These are phyloP conservation scores for Bolinopsis microptera DNA, from an alignment of 37 sponge, comb jelly and placozoan genomes.

Conservation along the genomic window DNA sequence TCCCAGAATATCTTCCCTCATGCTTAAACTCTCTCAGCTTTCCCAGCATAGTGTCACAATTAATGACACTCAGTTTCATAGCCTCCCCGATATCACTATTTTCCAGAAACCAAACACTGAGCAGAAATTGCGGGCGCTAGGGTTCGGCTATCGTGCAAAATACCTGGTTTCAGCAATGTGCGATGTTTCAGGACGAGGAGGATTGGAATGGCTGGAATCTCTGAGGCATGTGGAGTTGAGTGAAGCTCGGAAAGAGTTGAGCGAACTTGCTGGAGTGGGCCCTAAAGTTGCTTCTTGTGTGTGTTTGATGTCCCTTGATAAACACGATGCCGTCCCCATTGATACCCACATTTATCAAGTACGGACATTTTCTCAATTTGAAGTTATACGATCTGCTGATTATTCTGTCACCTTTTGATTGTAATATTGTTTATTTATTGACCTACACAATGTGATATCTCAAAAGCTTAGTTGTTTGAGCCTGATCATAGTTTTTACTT, in stretches of 20 bases:
- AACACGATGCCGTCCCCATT: slow-evolving; percentile 87
- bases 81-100: slow-evolving; percentile 72
- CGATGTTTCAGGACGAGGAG: background rate
- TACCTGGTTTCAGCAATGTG: slow-evolving; percentile 71
- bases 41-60: background rate
- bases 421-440: no score
- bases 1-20: slow-evolving; percentile 77
- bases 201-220: slow-evolving; percentile 63
- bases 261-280: slow-evolving; percentile 81
- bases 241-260: slow-evolving; percentile 72
- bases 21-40: slow-evolving; percentile 71
- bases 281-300: slow-evolving; percentile 93
- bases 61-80: background rate
- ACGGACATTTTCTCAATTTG: background rate
- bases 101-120: slow-evolving; percentile 69
- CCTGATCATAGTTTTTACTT: no score
- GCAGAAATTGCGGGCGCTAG: slow-evolving; percentile 71
- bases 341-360: slow-evolving; percentile 87
- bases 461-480: no score
- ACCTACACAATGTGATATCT: no score
- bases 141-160: slow-evolving; percentile 92
- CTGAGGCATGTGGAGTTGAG: slow-evolving; percentile 55
- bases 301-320: slow-evolving; percentile 88
- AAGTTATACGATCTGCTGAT: background rate
- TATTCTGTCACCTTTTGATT: no score